Conservation (phyloP, 2,888 invertebrate genomes). For the Lepidochrysops patricia region DNA sequence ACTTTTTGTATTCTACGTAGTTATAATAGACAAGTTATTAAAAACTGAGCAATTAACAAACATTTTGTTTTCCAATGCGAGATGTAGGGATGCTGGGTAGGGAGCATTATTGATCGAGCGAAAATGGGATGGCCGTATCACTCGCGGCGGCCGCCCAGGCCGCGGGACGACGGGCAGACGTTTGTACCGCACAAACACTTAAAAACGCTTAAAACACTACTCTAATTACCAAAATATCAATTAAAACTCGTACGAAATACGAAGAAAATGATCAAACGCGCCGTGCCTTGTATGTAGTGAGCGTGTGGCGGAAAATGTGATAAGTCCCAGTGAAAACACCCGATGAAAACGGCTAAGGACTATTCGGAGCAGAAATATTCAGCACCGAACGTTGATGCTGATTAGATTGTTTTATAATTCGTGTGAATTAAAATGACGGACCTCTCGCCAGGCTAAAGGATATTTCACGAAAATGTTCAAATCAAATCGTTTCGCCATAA, state of each 20-base stretch:
- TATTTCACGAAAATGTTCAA: constrained; percentile 48
- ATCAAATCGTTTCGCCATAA: constrained; percentile 39
- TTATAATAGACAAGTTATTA: not conserved
- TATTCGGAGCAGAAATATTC: not conserved
- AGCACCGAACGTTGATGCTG: not conserved
- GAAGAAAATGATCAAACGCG: constrained; percentile 23
- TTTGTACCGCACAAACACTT: constrained; percentile 57
- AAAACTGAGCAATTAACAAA: not conserved
- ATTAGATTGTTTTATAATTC: constrained; percentile 18
- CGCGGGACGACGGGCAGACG: constrained; percentile 61
- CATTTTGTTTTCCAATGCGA: constrained; percentile 39
- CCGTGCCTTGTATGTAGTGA: constrained; percentile 21
- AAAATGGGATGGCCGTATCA: constrained; percentile 70
- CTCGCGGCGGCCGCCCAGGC: constrained; percentile 66
- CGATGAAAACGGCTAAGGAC: constrained; percentile 25
- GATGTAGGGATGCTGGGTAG: constrained; percentile 69
- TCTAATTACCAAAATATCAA: constrained; percentile 38
- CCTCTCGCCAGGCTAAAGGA: constrained; percentile 49
- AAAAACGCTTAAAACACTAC: constrained; percentile 46
- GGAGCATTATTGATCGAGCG: constrained; percentile 75
- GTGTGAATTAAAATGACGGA: constrained; percentile 41
- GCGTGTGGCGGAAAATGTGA: constrained; percentile 30
- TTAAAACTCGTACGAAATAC: constrained; percentile 27
- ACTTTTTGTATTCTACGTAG: not conserved
- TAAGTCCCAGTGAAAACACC: constrained; percentile 29